Evolutionary conservation across 1,140 invertebrate genomes (phyloP), one percentile per base, ranked within the genome.

Genomic region (Heliconius eleuchia): DNA sequence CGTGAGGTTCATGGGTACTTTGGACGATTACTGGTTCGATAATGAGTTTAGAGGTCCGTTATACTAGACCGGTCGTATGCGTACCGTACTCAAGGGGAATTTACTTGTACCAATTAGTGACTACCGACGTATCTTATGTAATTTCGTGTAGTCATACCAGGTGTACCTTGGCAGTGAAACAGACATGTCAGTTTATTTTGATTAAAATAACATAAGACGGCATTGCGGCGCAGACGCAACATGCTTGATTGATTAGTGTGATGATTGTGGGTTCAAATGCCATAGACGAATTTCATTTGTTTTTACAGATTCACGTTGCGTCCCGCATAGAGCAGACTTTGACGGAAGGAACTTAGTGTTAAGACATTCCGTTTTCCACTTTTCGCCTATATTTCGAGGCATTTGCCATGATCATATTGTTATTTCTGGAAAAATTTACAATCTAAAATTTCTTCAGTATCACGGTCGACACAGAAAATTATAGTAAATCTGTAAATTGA

Each of bases 11-110:
- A 86, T 79, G 84, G 84, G 82, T 83, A 84, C 85, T 88, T 88
- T 90, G 84, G 83, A 87, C 88, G 87, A 90, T 89, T 89, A 86
- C 88, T 89, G 83, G 86, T 87, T 89, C 88, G 85, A 86, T 91
- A 91, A 91, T 90, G 86, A 91, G 89, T 91, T 90, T 89, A 85
- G 79, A 80, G 82, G 84, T 83, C 91, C 89, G 89, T 92, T 92
- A 92, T 74, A 74, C 82, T 80, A 82, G 84, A 88, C 88, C 90
- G 85, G 89, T 90, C 88, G 83, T 76, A 84, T 83, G 85, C 84
- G 84, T 84, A 85, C 83, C 84, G 85, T 87, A 86, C 84, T 81
- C 81, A 78, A 27, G 80, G 83, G 78, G 83, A 84, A 83, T 84
- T 87, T 83, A 86, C 83, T 86, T 76, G 83, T 87, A 91, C 86